Percentiles rank a stretch among this genome's conserved stretches.
Conservation (phyloP, 2,113 vertebrate species). For the Tachysurus vachellii region DNA sequence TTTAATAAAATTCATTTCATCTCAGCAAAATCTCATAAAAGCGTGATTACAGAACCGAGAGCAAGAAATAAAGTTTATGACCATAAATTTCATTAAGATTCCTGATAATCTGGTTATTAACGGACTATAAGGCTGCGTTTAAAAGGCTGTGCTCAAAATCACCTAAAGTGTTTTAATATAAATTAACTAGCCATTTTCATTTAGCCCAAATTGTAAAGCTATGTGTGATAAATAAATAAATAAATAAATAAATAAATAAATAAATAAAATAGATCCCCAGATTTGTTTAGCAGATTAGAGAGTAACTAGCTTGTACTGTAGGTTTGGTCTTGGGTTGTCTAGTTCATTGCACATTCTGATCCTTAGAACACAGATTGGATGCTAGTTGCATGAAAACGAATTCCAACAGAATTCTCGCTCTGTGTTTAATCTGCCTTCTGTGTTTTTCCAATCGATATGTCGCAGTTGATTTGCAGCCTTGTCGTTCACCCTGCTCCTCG, state of each 20-base stretch:
- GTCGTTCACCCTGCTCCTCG: background rate
- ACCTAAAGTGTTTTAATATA: background rate
- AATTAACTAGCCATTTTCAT: background rate
- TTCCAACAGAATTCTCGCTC: background rate
- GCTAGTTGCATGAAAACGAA: background rate
- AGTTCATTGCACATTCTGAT: background rate
- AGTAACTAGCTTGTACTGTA: too few relatives aligned
- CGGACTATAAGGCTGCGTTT: too few relatives aligned
- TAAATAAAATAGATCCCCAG: too few relatives aligned
- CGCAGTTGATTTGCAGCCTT: background rate
- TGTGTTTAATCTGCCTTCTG: background rate
- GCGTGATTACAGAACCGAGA: background rate
- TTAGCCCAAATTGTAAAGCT: background rate
- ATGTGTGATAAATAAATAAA: background rate
- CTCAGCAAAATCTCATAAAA: background rate
- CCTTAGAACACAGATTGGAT: background rate
- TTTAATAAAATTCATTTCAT: background rate
- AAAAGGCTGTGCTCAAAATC: background rate
- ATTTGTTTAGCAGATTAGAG: background rate
- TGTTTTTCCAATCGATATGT: background rate
- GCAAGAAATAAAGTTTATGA: background rate
- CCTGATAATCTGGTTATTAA: too few relatives aligned
- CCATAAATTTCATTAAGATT: too few relatives aligned
- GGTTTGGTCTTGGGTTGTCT: background rate
- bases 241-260: too few relatives aligned